Evolutionary conservation across 2,113 vertebrate species (phyloP).

Genomic region (Oophaga pumilio): DNA sequence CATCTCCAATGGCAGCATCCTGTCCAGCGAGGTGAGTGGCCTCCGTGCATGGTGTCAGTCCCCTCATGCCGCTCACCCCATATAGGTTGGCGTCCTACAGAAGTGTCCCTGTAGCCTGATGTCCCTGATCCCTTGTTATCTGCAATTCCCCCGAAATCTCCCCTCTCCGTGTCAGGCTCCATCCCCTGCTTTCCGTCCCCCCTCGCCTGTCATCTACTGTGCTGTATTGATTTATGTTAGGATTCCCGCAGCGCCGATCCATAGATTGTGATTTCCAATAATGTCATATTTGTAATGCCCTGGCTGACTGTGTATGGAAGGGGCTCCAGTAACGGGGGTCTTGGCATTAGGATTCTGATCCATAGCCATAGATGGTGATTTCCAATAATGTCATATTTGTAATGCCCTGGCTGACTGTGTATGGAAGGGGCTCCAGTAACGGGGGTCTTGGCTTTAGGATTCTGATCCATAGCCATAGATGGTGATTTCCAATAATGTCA

Average conservation of each 20-base stretch:
- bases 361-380: slow-evolving; percentile 1
- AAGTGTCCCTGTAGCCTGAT: slow-evolving; percentile 53
- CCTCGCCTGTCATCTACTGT: neutral
- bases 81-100: slow-evolving; percentile 40
- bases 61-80: too few relatives aligned
- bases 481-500: too few relatives aligned
- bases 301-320: too few relatives aligned
- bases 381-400: too few relatives aligned
- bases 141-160: slow-evolving; percentile 49
- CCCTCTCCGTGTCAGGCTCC: slow-evolving; percentile 20
- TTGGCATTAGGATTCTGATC: neutral
- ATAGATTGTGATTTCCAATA: neutral
- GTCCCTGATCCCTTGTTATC: slow-evolving; percentile 54
- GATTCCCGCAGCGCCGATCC: neutral
- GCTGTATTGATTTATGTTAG: slow-evolving; percentile 20
- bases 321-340: too few relatives aligned
- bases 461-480: neutral
- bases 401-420: too few relatives aligned
- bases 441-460: too few relatives aligned
- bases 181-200: slow-evolving; percentile 4
- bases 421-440: too few relatives aligned
- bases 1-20: slow-evolving; percentile 95
- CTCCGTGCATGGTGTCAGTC: too few relatives aligned
- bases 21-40: slow-evolving; percentile 92
- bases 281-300: too few relatives aligned